These are phyloP conservation scores for Nansenia antarctica DNA, from an alignment of 2,113 vertebrate species.

Conservation along the genomic window DNA sequence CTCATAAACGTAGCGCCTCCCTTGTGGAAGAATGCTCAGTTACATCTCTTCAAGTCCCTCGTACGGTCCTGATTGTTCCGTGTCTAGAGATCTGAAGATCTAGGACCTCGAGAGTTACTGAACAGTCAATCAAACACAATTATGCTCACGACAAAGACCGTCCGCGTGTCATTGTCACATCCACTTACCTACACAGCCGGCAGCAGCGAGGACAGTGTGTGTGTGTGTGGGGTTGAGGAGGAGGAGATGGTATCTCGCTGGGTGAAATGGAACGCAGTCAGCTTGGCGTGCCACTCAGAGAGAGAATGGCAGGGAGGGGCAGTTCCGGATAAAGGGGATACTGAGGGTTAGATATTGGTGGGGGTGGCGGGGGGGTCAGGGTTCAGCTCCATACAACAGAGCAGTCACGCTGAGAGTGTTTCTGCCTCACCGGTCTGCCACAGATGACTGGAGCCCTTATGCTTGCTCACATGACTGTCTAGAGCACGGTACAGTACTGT, in stretches of 20 bases:
- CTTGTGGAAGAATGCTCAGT: constrained; percentile 48
- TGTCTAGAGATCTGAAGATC: constrained; percentile 39
- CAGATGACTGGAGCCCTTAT: neutral
- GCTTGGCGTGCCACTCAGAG: constrained; percentile 22
- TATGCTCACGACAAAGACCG: constrained; percentile 66
- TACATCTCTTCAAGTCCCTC: constrained; percentile 67
- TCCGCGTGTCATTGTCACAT: constrained; percentile 65
- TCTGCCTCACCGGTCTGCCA: neutral
- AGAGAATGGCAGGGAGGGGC: constrained; percentile 14
- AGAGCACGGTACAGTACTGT: too few relatives aligned
- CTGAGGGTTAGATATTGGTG: too few relatives aligned
- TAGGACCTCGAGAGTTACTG: constrained; percentile 68
- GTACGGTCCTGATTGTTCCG: constrained; percentile 61
- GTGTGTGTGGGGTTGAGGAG: constrained; percentile 19
- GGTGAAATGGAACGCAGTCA: constrained; percentile 38
- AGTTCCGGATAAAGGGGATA: neutral
- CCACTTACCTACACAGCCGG: constrained; percentile 59
- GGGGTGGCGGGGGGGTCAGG: too few relatives aligned
- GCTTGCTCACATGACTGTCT: neutral
- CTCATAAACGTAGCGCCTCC: constrained; percentile 36
- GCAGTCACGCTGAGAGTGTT: too few relatives aligned
- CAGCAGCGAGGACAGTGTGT: constrained; percentile 56
- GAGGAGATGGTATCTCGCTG: constrained; percentile 59
- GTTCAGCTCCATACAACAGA: too few relatives aligned
- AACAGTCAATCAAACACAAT: constrained; percentile 75